Evolutionary conservation across 1,140 invertebrate species (phyloP).

Genomic region (Bombus impatiens): DNA sequence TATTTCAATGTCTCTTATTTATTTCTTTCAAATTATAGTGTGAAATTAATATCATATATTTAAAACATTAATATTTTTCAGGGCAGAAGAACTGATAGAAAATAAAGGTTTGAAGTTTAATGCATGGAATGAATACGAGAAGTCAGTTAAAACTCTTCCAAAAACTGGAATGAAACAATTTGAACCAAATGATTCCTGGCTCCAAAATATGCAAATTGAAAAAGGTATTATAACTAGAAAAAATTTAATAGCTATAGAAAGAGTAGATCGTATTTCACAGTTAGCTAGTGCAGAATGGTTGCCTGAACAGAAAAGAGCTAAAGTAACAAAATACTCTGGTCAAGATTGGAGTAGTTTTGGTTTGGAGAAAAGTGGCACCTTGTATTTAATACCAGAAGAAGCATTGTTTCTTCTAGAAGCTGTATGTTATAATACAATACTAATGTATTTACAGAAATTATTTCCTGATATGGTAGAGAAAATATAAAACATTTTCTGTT

Average conservation of each 20-base stretch:
- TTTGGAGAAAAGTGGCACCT: constrained; percentile 78
- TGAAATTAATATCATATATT: neutral
- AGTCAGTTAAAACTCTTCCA: constrained; percentile 79
- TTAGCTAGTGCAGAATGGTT: constrained; percentile 85
- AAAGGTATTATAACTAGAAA: constrained; percentile 83
- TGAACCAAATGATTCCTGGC: constrained; percentile 83
- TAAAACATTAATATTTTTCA: constrained; percentile 66
- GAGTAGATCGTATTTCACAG: constrained; percentile 84
- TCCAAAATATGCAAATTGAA: constrained; percentile 85
- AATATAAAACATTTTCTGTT: constrained; percentile 61
- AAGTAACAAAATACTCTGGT: constrained; percentile 84
- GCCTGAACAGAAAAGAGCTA: constrained; percentile 82
- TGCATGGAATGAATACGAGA: constrained; percentile 76
- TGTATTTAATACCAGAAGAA: constrained; percentile 85
- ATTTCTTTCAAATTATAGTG: neutral
- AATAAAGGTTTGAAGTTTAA: constrained; percentile 81
- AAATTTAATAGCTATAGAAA: constrained; percentile 83
- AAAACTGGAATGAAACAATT: constrained; percentile 83
- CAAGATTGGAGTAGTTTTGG: constrained; percentile 84
- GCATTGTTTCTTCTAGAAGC: constrained; percentile 85
- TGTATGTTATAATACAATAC: constrained; percentile 78
- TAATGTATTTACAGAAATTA: constrained; percentile 23
- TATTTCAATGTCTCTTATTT: constrained; percentile 3
- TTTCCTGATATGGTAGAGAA: constrained; percentile 26
- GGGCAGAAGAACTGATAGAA: constrained; percentile 82